Evolutionary conservation across 2,797 vertebrate species (phyloP), one percentile per base, ranked within the genome.

Genomic region (Acanthornis magna): DNA sequence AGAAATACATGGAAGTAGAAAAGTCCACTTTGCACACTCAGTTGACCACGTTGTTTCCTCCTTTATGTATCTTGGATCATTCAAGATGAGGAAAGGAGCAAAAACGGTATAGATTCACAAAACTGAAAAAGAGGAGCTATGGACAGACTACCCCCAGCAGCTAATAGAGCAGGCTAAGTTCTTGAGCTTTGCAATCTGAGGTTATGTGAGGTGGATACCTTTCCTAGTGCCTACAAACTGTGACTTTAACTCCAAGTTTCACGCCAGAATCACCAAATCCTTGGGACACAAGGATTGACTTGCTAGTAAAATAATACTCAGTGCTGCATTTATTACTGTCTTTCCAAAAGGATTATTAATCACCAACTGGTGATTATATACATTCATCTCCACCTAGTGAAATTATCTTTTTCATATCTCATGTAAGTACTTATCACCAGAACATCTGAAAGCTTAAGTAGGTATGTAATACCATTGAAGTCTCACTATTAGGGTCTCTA

Each of bases 401-500:
- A 82, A 45, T 70, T 11, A 67, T 32, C 21, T 62, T 51, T 36
- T 55, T 60, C 16, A 5, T 81, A 38, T 86, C 74, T 70, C 5
- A 2, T 48, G 34, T 7, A 80, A 45, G 29, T 68, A 54, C 25
- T 75, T 82, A 61, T 5, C 34, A 47, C 15, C 10, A 8, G 38
- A 77, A 71, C 6, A 83, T 62, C 58, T 60, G 51, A 94, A 85
- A 88, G 27, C 16, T 81, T 68, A 67, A 77, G 60, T 34, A 65
- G 26, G 19, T 58, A 77, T 0, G 0, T 12, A 8, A 72, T 55
- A 66, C 21, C 48, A 77, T 0, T 76, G 19, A 82, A 60, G 10
- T 42, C 34, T 71, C 61, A 89, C 6, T 62, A 29, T 26, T 22
- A 71, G 16, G 12, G 16, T 73, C 21, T 66, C 54, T 38, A 26